Conservation (phyloP, 2,113 vertebrate genomes). For the Microtus ochrogaster region DNA sequence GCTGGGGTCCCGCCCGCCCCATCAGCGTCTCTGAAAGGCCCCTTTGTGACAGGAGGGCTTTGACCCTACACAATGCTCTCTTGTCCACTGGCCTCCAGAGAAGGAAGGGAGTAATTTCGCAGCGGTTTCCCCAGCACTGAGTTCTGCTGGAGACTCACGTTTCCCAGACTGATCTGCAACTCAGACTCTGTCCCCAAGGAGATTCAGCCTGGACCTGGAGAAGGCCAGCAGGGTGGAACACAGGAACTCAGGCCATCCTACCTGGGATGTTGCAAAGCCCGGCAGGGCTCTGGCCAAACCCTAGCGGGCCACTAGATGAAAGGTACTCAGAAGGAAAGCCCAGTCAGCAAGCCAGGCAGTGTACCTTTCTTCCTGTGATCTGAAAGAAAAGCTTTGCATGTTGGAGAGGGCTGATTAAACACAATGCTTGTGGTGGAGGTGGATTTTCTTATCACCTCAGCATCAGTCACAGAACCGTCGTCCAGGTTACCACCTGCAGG, state of each 20-base stretch:
- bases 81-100: constrained; percentile 83
- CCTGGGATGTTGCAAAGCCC: background rate
- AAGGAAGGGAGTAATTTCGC: constrained; percentile 88
- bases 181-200: background rate
- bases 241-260: background rate
- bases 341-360: background rate
- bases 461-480: background rate
- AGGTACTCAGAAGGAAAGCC: background rate
- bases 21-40: constrained; percentile 83
- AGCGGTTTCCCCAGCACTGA: constrained; percentile 84
- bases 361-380: constrained; percentile 78
- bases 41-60: constrained; percentile 84
- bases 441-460: constrained; percentile 78
- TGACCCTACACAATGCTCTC: constrained; percentile 83
- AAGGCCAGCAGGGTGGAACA: background rate
- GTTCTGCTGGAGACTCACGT: constrained; percentile 61
- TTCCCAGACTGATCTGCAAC: constrained; percentile 42
- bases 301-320: rapidly evolving
- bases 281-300: rapidly evolving
- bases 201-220: background rate
- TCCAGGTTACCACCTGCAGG: background rate
- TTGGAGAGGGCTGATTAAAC: constrained; percentile 81
- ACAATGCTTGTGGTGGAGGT: constrained; percentile 68
- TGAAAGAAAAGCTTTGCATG: constrained; percentile 79
- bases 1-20: constrained; percentile 81